phyloP scores from a whole-genome alignment of 2,888 invertebrate genomes.

The Augiades crinisus region DNA sequence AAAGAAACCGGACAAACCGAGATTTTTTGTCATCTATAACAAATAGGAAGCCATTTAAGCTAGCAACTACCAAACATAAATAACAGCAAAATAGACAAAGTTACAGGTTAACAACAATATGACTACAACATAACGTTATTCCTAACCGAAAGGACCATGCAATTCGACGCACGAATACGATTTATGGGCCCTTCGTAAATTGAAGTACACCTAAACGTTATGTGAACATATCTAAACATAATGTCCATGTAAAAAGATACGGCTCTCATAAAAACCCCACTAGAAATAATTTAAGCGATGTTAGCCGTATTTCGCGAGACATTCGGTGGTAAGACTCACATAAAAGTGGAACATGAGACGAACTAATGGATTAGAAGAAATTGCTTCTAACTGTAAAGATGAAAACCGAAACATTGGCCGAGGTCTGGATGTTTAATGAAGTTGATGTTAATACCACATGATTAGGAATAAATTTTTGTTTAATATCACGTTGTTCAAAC shows the following conservation, averaged over 20 bases:
- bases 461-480: no score
- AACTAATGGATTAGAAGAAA: conserved; percentile 80
- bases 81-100: conserved; percentile 14
- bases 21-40: no score
- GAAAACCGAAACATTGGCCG: conserved; percentile 56
- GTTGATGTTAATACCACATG: conserved; percentile 44
- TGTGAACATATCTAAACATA: conserved; percentile 73
- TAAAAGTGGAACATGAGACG: conserved; percentile 77
- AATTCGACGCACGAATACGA: conserved; percentile 73
- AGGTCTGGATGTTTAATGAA: conserved; percentile 61
- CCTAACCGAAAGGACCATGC: conserved; percentile 32
- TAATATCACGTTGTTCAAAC: no score
- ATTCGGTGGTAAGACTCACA: conserved; percentile 72
- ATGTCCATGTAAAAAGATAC: conserved; percentile 79
- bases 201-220: conserved; percentile 69
- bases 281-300: conserved; percentile 79
- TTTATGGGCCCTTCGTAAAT: conserved; percentile 69
- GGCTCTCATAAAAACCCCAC: conserved; percentile 76
- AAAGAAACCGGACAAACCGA: no score
- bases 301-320: conserved; percentile 73
- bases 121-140: conserved; percentile 10
- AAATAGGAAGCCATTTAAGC: no score
- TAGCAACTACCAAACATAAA: no score
- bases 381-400: conserved; percentile 72
- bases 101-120: conserved; percentile 16